Evolutionary conservation across 2,797 vertebrate species (phyloP), one percentile per base, ranked within the genome.

Genomic region (Orientallactaga sibirica): DNA sequence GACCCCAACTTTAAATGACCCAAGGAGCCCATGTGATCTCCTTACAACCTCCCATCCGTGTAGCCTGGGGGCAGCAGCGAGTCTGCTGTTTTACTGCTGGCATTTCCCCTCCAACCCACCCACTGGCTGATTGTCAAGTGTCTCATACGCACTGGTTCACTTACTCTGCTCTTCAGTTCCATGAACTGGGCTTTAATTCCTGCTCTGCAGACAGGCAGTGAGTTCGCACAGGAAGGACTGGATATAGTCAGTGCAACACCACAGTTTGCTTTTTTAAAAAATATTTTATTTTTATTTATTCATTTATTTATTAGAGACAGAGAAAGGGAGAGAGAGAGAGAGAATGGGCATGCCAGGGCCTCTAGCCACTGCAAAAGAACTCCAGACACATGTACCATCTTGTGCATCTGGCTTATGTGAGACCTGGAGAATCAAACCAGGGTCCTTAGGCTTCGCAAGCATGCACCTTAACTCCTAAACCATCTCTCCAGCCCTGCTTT

Each of bases 41-140:
- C 25, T 27, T 18, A 19, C 4, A 41, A 1, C 22, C 19, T 5
- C n/a, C 0, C 0, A 1, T 22, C 48, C 16, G 4, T 12, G 29
- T 18, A 48, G 27, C 73, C 74, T 1, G 6, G 52, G 27, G 25
- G 29, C 7, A 22, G 41, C 41, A 5, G 82, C n/a, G 37, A 29
- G 61, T 66, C 77, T 33, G n/a, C 77, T 33, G n/a, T 73, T 37
- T 43, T 3, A 78, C 4, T 15, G 37, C 64, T 48, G 66, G 62
- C 41, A 61, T 74, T 77, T 88, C 33, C 58, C 37, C 24, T 33
- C 18, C 48, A 81, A 1, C 25, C n/a, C 4, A 74, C 12, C 55
- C 6, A 62, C 74, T 66, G 90, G 33, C 71, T 85, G 43, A 41
- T 22, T 70, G 67, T 43, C 88, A 77, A 92, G 37, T 29, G n/a